phyloP scores from a whole-genome alignment of 1,140 invertebrate species.

The Drosophila willistoni region DNA sequence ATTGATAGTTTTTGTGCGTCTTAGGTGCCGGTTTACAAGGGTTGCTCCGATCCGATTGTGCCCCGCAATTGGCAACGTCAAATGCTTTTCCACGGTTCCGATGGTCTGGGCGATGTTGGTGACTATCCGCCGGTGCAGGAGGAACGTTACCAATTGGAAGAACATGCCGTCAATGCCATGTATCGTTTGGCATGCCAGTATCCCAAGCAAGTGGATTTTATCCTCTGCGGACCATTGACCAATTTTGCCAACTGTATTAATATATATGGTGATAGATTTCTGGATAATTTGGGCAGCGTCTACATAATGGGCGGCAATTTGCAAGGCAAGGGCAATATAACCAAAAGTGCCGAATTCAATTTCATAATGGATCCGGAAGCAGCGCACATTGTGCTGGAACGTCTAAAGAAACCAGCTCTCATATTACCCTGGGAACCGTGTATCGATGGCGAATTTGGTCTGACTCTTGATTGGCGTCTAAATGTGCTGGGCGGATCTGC shows the following conservation, averaged over 20 bases:
- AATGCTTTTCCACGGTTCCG: constrained; percentile 83
- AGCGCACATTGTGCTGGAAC: constrained; percentile 87
- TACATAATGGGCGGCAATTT: constrained; percentile 91
- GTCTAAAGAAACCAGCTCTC: constrained; percentile 83
- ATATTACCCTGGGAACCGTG: constrained; percentile 87
- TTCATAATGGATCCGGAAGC: constrained; percentile 91
- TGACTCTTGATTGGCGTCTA: constrained; percentile 84
- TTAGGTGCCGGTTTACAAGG: constrained; percentile 87
- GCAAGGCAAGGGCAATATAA: constrained; percentile 87
- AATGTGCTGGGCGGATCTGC: constrained; percentile 43
- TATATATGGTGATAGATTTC: constrained; percentile 87
- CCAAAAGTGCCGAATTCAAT: constrained; percentile 90
- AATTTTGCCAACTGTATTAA: constrained; percentile 89
- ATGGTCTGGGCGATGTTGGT: constrained; percentile 87
- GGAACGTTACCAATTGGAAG: constrained; percentile 20
- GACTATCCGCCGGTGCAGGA: constrained; percentile 29
- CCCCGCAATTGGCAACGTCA: constrained; percentile 23
- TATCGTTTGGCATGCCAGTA: constrained; percentile 82
- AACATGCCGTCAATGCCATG: constrained; percentile 82
- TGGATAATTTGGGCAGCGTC: constrained; percentile 86
- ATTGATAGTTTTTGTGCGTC: neutral
- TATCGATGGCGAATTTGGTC: constrained; percentile 68
- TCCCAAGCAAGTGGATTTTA: constrained; percentile 39
- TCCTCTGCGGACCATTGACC: constrained; percentile 87
- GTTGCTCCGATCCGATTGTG: constrained; percentile 83